A percentile compares a stretch with the other conserved stretches of the same genome.
phyloP scores from a whole-genome alignment of 2,113 vertebrate genomes.

The Struthidea cinerea region DNA sequence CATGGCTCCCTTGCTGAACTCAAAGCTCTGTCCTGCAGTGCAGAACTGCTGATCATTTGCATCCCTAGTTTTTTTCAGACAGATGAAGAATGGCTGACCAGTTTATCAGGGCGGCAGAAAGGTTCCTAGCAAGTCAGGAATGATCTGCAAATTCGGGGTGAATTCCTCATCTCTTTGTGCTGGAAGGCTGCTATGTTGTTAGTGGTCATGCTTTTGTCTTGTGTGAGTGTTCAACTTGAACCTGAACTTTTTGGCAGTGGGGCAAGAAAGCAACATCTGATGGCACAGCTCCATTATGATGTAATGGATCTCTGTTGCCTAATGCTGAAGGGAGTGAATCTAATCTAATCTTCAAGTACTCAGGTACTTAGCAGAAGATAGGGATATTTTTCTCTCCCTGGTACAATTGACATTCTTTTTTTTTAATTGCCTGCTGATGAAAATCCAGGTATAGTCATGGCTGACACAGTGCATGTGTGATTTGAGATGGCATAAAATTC shows the following conservation, averaged over 20 bases:
- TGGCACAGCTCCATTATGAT: background rate
- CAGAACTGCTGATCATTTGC: background rate
- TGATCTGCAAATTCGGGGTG: background rate
- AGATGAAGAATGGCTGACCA: background rate
- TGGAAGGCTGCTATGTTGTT: background rate
- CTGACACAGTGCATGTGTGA: background rate
- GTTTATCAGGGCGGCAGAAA: background rate
- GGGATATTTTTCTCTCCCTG: background rate
- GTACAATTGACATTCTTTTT: background rate
- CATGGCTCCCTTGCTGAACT: background rate
- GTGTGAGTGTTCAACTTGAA: background rate
- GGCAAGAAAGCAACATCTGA: background rate
- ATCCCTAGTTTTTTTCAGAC: background rate
- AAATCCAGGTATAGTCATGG: background rate
- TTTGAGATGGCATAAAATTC: background rate
- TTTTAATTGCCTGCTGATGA: background rate
- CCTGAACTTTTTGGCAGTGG: background rate
- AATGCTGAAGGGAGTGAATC: background rate
- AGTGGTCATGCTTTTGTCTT: background rate
- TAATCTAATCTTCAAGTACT: background rate
- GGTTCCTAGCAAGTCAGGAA: background rate
- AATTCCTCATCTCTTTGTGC: background rate
- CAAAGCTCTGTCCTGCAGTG: background rate
- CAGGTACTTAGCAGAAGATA: background rate
- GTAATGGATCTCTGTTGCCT: background rate